Evolutionary conservation across 2,113 vertebrate species (phyloP), one percentile per base, ranked within the genome.

Genomic region (Lates calcarifer): DNA sequence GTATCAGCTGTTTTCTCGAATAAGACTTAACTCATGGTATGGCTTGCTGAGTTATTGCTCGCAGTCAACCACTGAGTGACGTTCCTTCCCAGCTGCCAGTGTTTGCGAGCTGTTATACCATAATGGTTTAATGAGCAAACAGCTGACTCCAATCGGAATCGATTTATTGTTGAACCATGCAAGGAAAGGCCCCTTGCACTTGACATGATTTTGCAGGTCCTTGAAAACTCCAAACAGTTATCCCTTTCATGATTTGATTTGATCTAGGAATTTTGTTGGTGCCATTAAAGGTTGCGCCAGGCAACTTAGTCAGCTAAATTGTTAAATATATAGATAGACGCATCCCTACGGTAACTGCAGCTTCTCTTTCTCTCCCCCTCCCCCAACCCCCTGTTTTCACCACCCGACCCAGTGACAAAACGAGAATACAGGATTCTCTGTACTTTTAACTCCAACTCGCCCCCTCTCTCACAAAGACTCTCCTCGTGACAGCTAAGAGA

Each of bases 381-480:
- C 43, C 31, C 17, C 28, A 29, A 5, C 24, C 13, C 20, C 3
- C 33, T 56, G 29, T 63, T 39, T 55, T 77, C 49, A 28, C 2
- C 77, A 68, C 41, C 22, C 37, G 47, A 9, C 24, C 73, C 10
- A 28, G 66, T 10, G 72, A 83, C 76, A 72, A 56, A 72, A 29
- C 9, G 22, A 87, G 84, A 75, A 87, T 82, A 90, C 83, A 88
- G 81, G 79, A 87, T 81, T 77, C 87, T 90, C 86, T 91, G 85
- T 89, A 60, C 81, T 91, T 83, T 80, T 74, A 83, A 80, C 85
- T 72, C 76, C 70, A 65, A 41, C 67, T 83, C 71, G 29, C 76
- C 76, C 72, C 75, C 78, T 65, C 74, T 47, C 66, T 69, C 65
- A 43, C 63, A 76, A 77, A 86, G 67, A 71, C 75, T 85, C 62